Conservation (phyloP, 53 echinoderm and acorn worm genomes). For the Zoroaster sp. region DNA sequence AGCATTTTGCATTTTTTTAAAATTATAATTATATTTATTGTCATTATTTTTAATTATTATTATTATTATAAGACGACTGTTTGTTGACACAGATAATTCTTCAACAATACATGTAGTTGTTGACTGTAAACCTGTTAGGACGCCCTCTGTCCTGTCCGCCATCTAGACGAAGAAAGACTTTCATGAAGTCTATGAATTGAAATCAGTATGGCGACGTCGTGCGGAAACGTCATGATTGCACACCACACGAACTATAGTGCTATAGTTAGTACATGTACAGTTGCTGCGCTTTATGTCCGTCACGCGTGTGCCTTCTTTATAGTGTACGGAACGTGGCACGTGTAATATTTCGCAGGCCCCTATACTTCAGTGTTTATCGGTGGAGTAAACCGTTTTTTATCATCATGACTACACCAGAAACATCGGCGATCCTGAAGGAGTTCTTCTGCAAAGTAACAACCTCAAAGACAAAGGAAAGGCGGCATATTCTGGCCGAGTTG, state of each 20-base stretch:
- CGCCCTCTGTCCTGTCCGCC: not conserved
- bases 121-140: not conserved
- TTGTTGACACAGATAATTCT: no score
- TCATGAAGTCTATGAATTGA: not conserved
- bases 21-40: no score
- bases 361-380: not conserved
- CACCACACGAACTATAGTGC: not conserved
- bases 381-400: not conserved
- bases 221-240: not conserved
- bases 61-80: no score
- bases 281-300: no score
- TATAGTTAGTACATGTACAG: no score
- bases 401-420: conserved; percentile 4
- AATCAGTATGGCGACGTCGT: not conserved
- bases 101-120: no score
- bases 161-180: not conserved
- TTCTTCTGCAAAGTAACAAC: conserved; percentile 75
- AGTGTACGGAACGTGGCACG: not conserved
- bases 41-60: no score
- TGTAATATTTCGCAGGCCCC: not conserved
- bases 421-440: conserved; percentile 59
- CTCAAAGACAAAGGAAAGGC: conserved; percentile 73
- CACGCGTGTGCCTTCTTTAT: no score
- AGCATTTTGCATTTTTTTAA: no score
- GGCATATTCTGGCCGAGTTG: conserved; percentile 58